These are phyloP conservation scores for Lysandra bellargus DNA, from an alignment of 2,888 invertebrate species.

Conservation along the genomic window DNA sequence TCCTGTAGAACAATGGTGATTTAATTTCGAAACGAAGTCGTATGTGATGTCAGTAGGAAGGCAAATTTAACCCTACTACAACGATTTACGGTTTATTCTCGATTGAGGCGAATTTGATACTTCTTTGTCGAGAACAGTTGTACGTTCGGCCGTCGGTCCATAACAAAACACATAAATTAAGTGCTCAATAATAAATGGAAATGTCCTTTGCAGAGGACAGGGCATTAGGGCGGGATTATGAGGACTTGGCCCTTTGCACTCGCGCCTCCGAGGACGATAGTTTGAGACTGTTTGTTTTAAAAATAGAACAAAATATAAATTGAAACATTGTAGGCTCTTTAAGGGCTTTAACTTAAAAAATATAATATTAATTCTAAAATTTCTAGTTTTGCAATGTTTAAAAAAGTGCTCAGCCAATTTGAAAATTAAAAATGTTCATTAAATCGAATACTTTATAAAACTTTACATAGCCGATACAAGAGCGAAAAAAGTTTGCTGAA, in stretches of 20 bases:
- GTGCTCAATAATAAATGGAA: conserved; percentile 82
- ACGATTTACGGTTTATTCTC: conserved; percentile 42
- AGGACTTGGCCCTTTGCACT: conserved; percentile 67
- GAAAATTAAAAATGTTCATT: too few species aligned
- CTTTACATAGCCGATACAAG: too few species aligned
- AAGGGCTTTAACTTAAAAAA: too few species aligned
- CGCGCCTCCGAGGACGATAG: conserved; percentile 45
- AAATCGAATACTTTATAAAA: too few species aligned
- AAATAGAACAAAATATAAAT: conserved; percentile 5
- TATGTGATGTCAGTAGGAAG: conserved; percentile 37
- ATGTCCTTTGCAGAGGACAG: conserved; percentile 81
- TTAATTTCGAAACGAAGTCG: conserved; percentile 43
- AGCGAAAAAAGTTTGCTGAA: too few species aligned
- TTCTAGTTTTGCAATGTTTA: too few species aligned
- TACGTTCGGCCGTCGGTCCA: conserved; percentile 73
- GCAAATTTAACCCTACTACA: conserved; percentile 41
- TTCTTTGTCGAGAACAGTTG: conserved; percentile 50
- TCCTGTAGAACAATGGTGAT: conserved; percentile 61
- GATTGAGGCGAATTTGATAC: conserved; percentile 36
- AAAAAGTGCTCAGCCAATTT: too few species aligned
- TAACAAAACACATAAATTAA: conserved; percentile 82
- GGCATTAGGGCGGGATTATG: conserved; percentile 80
- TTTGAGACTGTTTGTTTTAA: conserved; percentile 25
- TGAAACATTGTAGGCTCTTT: not conserved
- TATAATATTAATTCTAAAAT: too few species aligned